Percentiles rank a stretch among this genome's conserved stretches.
phyloP scores from a whole-genome alignment of 2,797 vertebrate species.

The Buceros bicornis region DNA sequence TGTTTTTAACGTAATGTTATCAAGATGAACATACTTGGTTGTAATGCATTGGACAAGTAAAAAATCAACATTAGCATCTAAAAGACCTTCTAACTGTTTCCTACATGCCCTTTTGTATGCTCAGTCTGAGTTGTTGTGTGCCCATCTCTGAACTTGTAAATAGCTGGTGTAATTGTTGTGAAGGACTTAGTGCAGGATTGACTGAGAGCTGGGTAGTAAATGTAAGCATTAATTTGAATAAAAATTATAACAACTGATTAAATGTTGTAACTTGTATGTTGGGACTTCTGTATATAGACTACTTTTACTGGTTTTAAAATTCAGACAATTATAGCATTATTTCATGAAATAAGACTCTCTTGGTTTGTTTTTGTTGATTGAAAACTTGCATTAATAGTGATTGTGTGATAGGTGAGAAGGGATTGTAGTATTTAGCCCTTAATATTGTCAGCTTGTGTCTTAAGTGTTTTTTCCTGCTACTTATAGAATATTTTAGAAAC shows the following conservation, averaged over 20 bases:
- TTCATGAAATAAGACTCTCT: background rate
- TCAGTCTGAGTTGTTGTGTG: background rate
- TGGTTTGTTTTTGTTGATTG: background rate
- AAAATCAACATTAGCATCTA: background rate
- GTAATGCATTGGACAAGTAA: background rate
- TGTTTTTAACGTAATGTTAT: background rate
- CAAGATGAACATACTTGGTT: background rate
- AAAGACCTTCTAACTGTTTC: background rate
- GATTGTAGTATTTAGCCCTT: background rate
- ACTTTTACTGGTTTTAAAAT: background rate
- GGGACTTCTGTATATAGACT: background rate
- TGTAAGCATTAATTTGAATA: background rate
- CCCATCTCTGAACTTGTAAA: background rate
- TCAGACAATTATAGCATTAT: fast-evolving
- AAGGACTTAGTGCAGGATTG: background rate
- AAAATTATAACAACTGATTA: background rate
- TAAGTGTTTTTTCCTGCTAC: background rate
- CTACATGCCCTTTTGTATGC: fast-evolving
- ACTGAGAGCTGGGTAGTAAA: background rate
- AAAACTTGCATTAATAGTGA: background rate
- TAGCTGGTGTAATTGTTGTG: background rate
- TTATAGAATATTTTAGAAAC: background rate
- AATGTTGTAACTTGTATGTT: background rate
- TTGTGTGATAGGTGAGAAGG: background rate
- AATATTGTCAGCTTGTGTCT: background rate